Conservation (phyloP, 2,888 invertebrate genomes). For the Agriotes lineatus region DNA sequence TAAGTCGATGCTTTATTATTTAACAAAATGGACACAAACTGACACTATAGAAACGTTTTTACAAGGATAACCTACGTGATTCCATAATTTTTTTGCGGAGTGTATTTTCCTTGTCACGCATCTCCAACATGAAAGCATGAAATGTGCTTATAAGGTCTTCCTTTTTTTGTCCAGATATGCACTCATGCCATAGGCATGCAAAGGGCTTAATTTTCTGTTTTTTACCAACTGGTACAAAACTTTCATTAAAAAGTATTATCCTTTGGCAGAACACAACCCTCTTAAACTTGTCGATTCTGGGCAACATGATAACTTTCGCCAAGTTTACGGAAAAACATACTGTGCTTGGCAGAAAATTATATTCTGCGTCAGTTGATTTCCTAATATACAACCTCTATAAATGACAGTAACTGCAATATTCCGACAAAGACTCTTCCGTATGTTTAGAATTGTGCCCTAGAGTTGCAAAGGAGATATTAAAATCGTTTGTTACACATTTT, state of each 20-base stretch:
- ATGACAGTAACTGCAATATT: too few species aligned
- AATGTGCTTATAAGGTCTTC: slow-evolving; percentile 37
- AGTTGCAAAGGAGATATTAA: slow-evolving; percentile 44
- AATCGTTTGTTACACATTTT: slow-evolving; percentile 19
- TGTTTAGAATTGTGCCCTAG: slow-evolving; percentile 25
- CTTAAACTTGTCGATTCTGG: slow-evolving; percentile 32
- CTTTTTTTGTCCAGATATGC: slow-evolving; percentile 21
- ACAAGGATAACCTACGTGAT: too few species aligned
- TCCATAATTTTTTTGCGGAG: too few species aligned
- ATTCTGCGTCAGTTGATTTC: too few species aligned
- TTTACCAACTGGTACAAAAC: slow-evolving; percentile 19
- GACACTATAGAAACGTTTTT: too few species aligned
- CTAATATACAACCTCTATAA: too few species aligned
- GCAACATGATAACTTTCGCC: slow-evolving; percentile 33
- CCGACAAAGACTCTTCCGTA: too few species aligned
- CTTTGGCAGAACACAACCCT: slow-evolving; percentile 27
- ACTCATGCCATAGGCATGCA: slow-evolving; percentile 44
- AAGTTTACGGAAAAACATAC: slow-evolving; percentile 11
- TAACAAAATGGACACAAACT: too few species aligned
- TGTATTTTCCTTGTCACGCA: too few species aligned
- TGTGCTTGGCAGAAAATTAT: too few species aligned
- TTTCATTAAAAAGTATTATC: too few species aligned
- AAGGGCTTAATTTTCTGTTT: slow-evolving; percentile 12
- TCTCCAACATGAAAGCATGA: slow-evolving; percentile 29
- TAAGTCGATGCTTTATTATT: too few species aligned